Base-by-base conservation (phyloP, 1,140 invertebrate species). In the Brachystomella parvula region DNA sequence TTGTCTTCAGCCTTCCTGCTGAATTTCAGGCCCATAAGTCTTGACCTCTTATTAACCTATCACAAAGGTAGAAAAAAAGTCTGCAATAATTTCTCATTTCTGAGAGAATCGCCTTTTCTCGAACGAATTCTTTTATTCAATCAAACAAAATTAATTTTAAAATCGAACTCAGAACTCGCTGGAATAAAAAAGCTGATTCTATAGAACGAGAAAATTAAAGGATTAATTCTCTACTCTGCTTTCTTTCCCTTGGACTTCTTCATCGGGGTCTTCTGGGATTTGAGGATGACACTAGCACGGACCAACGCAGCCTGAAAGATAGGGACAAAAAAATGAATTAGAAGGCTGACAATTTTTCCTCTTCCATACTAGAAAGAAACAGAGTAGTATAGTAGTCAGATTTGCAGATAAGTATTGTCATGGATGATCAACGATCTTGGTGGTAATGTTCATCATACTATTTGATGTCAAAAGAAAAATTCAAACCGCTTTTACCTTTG, bases 271-370 rank as follows among this genome's bases (percentile, higher is more conserved):
- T 90, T 88, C 80, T 96, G 93, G 30, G 92, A 94, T 66, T 88
- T 84, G 53, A 96, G 79, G 69, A 96, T 87, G 66, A 93, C 92
- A 77, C 90, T 94, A 21, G 91, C 91, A 77, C 89, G 85, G 66
- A 91, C 85, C n/a, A 96, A 78, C 47, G 91, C 90, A 76, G 84
- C 85, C 87, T 92, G 69, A 47, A 83, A 83, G 76, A 68, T 75
- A 73, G 76, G 60, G 70, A 57, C 28, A 59, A 58, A 64, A 47
- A 21, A 57, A 29, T 63, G 15, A 24, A 31, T 28, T 44, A 29
- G 58, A 49, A 24, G 24, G 17, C 26, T 29, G 3, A 24, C 2
- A 39, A 39, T 15, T 44, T 60, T 9, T 57, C 9, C 24, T 24
- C 12, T 9, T 6, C 9, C 6, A 12, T 24, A 57, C 21, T 57